Evolutionary conservation across 2,888 invertebrate genomes (phyloP).

Genomic region (Neocrepidodera transversa): DNA sequence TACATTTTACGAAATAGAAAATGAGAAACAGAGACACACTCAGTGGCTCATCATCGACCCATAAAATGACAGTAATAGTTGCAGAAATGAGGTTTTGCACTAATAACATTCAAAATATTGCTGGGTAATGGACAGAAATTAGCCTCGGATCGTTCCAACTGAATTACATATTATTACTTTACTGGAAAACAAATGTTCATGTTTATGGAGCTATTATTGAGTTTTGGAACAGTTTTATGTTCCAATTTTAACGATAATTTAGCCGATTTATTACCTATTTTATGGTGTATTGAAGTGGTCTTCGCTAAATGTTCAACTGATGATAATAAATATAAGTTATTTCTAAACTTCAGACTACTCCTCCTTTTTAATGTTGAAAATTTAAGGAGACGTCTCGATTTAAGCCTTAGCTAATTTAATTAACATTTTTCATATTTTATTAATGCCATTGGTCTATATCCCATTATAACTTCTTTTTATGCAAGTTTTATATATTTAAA

Average conservation of each 20-base stretch:
- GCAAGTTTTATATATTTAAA: too few relatives aligned
- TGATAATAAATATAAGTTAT: slow-evolving; percentile 16
- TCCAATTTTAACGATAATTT: slow-evolving; percentile 25
- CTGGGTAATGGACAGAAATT: slow-evolving; percentile 30
- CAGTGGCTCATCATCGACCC: slow-evolving; percentile 3
- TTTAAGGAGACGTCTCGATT: too few relatives aligned
- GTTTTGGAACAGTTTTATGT: slow-evolving; percentile 33
- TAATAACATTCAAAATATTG: slow-evolving; percentile 32
- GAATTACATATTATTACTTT: slow-evolving; percentile 34
- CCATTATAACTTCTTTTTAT: too few relatives aligned
- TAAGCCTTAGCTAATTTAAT: too few relatives aligned
- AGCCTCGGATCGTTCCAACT: slow-evolving; percentile 24
- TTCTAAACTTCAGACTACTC: neutral
- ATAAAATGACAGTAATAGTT: slow-evolving; percentile 8
- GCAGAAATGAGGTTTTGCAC: slow-evolving; percentile 17
- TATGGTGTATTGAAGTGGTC: slow-evolving; percentile 18
- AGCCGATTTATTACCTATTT: slow-evolving; percentile 22
- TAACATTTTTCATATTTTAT: too few relatives aligned
- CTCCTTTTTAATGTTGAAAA: too few relatives aligned
- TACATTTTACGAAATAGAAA: neutral
- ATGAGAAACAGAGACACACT: neutral
- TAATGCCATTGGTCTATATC: too few relatives aligned
- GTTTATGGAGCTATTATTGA: slow-evolving; percentile 33
- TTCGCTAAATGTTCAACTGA: slow-evolving; percentile 7
- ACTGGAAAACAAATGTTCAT: slow-evolving; percentile 33